Evolutionary conservation across 1,140 invertebrate species (phyloP).

Genomic region (Araneus ventricosus): DNA sequence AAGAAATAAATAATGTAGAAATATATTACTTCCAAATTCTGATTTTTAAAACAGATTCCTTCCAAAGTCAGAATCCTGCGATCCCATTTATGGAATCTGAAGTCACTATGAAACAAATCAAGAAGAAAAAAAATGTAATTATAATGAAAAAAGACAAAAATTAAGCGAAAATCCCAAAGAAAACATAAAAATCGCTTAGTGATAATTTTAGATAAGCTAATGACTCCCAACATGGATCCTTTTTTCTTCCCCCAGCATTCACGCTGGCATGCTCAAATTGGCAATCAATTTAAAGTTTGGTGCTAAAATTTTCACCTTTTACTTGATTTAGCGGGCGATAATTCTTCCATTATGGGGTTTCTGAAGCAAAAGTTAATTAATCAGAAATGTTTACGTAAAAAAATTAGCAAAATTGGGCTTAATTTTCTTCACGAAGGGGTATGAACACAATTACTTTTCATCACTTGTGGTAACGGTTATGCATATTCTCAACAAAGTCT

Average conservation of each 20-base stretch:
- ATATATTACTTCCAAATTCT: no score
- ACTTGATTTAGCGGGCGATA: slow-evolving; percentile 46
- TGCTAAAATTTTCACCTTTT: slow-evolving; percentile 62
- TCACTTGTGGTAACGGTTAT: slow-evolving; percentile 19
- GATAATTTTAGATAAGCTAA: slow-evolving; percentile 55
- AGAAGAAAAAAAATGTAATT: background rate
- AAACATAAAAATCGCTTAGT: slow-evolving; percentile 32
- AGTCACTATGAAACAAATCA: background rate
- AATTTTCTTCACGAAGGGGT: slow-evolving; percentile 35
- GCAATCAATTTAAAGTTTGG: slow-evolving; percentile 57
- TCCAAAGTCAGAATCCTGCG: no score
- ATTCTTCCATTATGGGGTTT: slow-evolving; percentile 38
- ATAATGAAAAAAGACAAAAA: background rate
- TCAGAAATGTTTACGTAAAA: slow-evolving; percentile 44
- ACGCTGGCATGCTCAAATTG: slow-evolving; percentile 30
- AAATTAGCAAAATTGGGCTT: slow-evolving; percentile 36
- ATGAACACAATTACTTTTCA: slow-evolving; percentile 52
- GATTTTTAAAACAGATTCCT: no score
- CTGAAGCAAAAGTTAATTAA: slow-evolving; percentile 53
- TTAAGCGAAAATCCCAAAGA: background rate
- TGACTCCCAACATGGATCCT: slow-evolving; percentile 2
- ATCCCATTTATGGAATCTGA: background rate
- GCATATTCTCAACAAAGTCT: background rate
- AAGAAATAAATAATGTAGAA: no score
- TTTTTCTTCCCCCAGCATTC: slow-evolving; percentile 5